Evolutionary conservation across 2,113 vertebrate species (phyloP).

Genomic region (Brienomyrus brachyistius): DNA sequence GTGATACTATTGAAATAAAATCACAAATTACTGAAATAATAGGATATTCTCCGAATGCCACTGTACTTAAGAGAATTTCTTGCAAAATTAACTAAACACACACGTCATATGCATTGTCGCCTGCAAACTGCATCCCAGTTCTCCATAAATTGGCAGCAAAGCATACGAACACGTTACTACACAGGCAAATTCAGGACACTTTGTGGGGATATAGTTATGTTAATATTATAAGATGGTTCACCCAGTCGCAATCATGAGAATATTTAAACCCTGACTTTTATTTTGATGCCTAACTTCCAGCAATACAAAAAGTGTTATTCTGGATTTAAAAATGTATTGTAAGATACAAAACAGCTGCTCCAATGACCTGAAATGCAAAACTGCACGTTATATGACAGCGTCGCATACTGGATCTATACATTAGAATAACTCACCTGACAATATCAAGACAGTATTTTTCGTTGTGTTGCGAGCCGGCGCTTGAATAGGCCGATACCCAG

Average conservation of each 20-base stretch:
- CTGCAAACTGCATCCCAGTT: neutral
- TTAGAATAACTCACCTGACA: conserved; percentile 47
- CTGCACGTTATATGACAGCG: neutral
- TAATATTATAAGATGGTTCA: neutral
- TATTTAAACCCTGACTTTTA: neutral
- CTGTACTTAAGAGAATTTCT: neutral
- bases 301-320: neutral
- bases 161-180: neutral
- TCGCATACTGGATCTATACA: neutral
- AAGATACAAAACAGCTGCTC: neutral
- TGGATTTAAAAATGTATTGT: neutral
- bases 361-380: neutral
- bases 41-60: neutral
- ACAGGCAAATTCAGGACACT: neutral
- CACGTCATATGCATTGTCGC: neutral
- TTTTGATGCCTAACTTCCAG: neutral
- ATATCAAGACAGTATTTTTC: conserved; percentile 57
- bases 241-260: neutral
- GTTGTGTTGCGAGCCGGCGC: conserved; percentile 24
- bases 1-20: neutral
- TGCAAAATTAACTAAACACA: neutral
- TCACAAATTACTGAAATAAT: neutral
- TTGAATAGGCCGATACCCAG: conserved; percentile 31
- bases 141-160: neutral
- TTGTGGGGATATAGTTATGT: neutral